These are phyloP conservation scores for Semnornis frantzii DNA, from an alignment of 2,113 vertebrate genomes.

Conservation along the genomic window DNA sequence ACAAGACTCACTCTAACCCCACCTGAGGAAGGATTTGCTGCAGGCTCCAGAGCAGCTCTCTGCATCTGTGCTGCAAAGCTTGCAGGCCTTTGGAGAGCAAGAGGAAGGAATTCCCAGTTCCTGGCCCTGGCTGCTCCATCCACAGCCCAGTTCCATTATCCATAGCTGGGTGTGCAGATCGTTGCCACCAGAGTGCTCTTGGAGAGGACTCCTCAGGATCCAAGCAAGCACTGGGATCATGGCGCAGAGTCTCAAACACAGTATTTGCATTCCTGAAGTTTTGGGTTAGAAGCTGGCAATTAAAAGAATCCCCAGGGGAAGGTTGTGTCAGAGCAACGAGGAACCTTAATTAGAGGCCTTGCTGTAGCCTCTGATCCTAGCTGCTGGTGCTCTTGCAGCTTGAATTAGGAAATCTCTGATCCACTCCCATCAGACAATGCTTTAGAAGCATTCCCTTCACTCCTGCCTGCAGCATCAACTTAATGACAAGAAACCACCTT, in stretches of 20 bases:
- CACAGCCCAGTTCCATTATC: not conserved
- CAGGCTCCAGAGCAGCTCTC: not conserved
- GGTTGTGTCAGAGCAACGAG: conserved; percentile 32
- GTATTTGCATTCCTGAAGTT: not conserved
- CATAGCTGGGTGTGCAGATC: not conserved
- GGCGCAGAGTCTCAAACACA: not conserved
- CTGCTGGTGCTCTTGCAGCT: not conserved
- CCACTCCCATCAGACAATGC: not conserved
- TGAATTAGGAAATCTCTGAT: not conserved
- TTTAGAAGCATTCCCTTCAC: not conserved
- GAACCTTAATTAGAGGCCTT: conserved; percentile 35
- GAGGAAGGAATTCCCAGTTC: not conserved
- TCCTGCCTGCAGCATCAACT: not conserved
- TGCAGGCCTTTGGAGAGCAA: not conserved
- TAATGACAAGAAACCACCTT: not conserved
- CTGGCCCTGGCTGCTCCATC: not conserved
- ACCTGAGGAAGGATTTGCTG: not conserved
- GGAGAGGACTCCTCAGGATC: not conserved
- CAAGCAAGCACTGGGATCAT: not conserved
- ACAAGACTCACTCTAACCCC: not conserved
- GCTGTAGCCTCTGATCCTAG: conserved; percentile 21
- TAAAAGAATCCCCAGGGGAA: conserved; percentile 38
- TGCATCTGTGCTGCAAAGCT: not conserved
- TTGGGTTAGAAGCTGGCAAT: not conserved
- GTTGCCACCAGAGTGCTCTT: not conserved